Evolutionary conservation across 2,113 vertebrate genomes (phyloP).

Genomic region (Hylia prasina): DNA sequence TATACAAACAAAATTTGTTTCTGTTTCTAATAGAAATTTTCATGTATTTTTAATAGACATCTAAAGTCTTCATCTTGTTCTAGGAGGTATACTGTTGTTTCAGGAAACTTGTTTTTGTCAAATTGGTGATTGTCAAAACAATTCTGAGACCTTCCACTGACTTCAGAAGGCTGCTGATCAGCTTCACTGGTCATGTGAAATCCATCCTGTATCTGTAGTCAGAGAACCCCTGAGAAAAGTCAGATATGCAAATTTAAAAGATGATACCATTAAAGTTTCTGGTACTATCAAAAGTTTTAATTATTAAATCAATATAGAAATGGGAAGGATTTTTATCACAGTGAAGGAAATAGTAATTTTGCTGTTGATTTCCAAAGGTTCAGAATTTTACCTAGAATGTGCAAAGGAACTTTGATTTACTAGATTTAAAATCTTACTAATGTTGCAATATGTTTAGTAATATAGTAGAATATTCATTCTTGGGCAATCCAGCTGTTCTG

Average conservation of each 20-base stretch:
- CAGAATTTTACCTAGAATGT: not conserved
- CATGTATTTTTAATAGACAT: not conserved
- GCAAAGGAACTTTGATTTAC: not conserved
- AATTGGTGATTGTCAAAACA: not conserved
- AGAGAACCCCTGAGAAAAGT: not conserved
- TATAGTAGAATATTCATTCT: not conserved
- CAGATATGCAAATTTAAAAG: not conserved
- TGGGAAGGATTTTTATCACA: not conserved
- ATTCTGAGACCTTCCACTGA: not conserved
- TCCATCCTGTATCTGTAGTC: not conserved
- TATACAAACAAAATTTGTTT: not conserved
- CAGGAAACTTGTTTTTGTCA: not conserved
- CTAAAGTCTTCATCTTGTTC: not conserved
- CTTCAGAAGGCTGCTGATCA: not conserved
- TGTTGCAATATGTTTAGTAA: not conserved
- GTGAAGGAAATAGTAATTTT: not conserved
- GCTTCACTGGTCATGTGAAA: not conserved
- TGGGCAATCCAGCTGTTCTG: not conserved
- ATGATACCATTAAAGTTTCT: not conserved
- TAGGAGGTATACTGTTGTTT: not conserved
- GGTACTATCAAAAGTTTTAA: not conserved
- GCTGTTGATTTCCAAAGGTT: not conserved
- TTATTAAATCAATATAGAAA: not conserved
- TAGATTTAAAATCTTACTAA: not conserved
- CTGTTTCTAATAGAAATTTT: not conserved